These are phyloP conservation scores for Caenorhabditis afra DNA, from an alignment of 2,888 invertebrate species.

Conservation along the genomic window DNA sequence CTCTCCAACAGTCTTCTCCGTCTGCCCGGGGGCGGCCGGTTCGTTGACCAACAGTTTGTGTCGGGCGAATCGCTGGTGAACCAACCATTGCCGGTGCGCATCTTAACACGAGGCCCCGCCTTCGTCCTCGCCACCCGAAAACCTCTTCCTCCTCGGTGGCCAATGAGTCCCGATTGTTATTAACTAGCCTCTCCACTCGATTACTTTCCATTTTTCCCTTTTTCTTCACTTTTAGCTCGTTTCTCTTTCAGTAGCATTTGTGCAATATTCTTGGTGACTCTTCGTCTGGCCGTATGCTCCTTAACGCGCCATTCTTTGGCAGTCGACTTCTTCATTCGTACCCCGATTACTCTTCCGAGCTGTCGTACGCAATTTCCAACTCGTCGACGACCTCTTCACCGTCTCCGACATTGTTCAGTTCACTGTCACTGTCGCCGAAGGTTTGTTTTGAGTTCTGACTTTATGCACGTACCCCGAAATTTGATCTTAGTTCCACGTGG, in stretches of 20 bases:
- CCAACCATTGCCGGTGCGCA: slow-evolving; percentile 45
- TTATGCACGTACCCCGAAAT: too few species aligned
- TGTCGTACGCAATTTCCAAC: slow-evolving; percentile 30
- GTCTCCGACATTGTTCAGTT: not conserved
- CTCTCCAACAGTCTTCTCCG: slow-evolving; percentile 26
- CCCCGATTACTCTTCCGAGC: slow-evolving; percentile 37
- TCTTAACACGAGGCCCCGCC: slow-evolving; percentile 54
- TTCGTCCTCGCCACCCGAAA: slow-evolving; percentile 45
- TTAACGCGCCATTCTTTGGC: slow-evolving; percentile 29
- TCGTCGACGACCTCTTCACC: slow-evolving; percentile 33
- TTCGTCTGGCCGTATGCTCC: slow-evolving; percentile 32
- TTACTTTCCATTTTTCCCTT: not conserved
- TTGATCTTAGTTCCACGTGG: not conserved
- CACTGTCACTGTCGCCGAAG: slow-evolving; percentile 42
- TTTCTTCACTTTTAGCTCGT: not conserved
- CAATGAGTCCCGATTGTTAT: slow-evolving; percentile 41
- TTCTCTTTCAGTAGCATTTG: not conserved
- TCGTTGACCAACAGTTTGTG: slow-evolving; percentile 53
- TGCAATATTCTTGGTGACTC: not conserved
- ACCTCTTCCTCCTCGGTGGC: slow-evolving; percentile 51
- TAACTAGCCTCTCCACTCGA: slow-evolving; percentile 4
- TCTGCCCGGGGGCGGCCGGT: slow-evolving; percentile 45
- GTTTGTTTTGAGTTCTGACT: slow-evolving; percentile 18
- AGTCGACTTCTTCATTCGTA: slow-evolving; percentile 17
- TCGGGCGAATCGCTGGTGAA: slow-evolving; percentile 49